Percentiles rank a stretch among this genome's conserved stretches.
Conservation (phyloP, 2,113 vertebrate species). For the Megatriorchis doriae region DNA sequence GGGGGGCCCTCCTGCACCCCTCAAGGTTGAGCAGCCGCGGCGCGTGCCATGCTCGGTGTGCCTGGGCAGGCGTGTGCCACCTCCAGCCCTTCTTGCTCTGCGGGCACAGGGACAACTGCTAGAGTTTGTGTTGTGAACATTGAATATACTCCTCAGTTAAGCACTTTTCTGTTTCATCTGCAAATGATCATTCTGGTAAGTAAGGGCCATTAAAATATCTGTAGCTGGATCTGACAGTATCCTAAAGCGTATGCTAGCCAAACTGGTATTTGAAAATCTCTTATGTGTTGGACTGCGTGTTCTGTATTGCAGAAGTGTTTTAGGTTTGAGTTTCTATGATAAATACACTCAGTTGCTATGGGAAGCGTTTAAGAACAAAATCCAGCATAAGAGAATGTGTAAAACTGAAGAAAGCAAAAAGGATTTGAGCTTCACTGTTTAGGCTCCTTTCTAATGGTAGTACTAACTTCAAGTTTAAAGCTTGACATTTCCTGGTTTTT, state of each 20-base stretch:
- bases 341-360: not conserved
- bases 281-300: not conserved
- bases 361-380: not conserved
- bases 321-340: not conserved
- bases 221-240: not conserved
- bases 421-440: not conserved
- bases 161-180: not conserved
- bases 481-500: not conserved
- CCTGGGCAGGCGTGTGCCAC: rapidly evolving
- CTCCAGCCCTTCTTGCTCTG: not conserved
- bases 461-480: not conserved
- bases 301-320: not conserved
- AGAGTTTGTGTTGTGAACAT: rapidly evolving
- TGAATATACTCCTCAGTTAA: not conserved
- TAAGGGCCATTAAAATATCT: not conserved
- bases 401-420: not conserved
- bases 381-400: not conserved
- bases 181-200: not conserved
- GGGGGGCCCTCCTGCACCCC: not conserved
- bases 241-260: not conserved
- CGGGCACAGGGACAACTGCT: not conserved
- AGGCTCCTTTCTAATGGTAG: not conserved
- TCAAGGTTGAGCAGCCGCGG: rapidly evolving
- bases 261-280: not conserved
- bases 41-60: not conserved